Base-by-base conservation (phyloP, 2,888 invertebrate species). In the Cantharis lateralis region DNA sequence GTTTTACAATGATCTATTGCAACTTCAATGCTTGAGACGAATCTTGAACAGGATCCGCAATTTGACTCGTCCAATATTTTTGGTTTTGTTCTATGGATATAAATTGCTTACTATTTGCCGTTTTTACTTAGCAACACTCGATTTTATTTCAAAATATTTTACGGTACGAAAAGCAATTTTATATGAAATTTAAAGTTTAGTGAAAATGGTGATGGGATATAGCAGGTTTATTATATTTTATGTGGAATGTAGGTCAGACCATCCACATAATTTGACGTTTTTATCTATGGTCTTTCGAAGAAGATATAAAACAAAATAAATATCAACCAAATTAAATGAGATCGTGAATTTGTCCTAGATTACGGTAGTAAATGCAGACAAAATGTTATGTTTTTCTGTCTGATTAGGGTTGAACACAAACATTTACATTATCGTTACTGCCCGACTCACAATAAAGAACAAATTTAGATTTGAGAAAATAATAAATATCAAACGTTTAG, bases 181-280 rank as follows among this genome's bases (percentile, higher is more conserved):
- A 75, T 73, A 72, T 71, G 72, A 75, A 78, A 68, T 78, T 78
- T 78, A 78, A 78, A 75, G 72, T 78, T 78, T 75, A 72, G 75
- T 75, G 75, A 68, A 71, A 78, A 70, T 75, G 75, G 72, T 70
- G 70, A 72, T 28, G 28, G 72, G 16, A 71, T 69, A 70, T 75
- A 72, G 72, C 70, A 70, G 73, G 72, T 77, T 77, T 78, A 75
- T 78, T 74, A 72, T 72, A 62, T 72, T 62, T 72, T 70, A 66
- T 66, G 18, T 63, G 16, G 66, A 75, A 78, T 78, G 70, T 78
- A 75, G 78, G 78, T 75, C 78, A 78, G 28, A 70, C 72, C 26
- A 63, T 75, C 62, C 74, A 64, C 74, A 72, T 74, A 68, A 68
- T 63, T 74, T 68, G 68, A 62, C 64, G 68, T 69, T 68, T 76